Conservation (phyloP, 2,113 vertebrate species). For the Stegostoma tigrinum region DNA sequence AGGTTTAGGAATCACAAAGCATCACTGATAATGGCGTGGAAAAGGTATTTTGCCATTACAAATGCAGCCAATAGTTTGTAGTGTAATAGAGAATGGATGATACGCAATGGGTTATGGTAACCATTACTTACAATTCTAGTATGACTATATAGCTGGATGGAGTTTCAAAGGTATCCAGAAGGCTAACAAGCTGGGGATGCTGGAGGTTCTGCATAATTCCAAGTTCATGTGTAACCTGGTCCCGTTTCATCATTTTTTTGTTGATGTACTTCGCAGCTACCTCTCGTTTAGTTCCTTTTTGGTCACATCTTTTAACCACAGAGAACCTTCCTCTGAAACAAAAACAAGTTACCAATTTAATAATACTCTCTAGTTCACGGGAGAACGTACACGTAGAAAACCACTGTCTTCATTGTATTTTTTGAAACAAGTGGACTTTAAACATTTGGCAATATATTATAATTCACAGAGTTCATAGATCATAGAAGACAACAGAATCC, state of each 20-base stretch:
- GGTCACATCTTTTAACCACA: slow-evolving; percentile 89
- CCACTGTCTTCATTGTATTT: neutral
- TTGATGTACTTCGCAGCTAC: slow-evolving; percentile 91
- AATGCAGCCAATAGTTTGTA: neutral
- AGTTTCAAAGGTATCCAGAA: slow-evolving; percentile 88
- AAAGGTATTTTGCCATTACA: neutral
- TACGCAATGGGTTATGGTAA: neutral
- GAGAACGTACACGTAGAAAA: neutral
- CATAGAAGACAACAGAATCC: too few relatives aligned
- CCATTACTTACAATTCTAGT: slow-evolving; percentile 78
- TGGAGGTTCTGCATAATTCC: slow-evolving; percentile 82
- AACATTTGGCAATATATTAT: neutral
- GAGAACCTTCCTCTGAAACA: slow-evolving; percentile 84
- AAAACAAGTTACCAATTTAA: neutral
- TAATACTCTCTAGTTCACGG: neutral
- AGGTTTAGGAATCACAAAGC: neutral
- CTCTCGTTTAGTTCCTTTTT: slow-evolving; percentile 74
- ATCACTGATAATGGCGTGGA: neutral
- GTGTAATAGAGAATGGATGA: neutral
- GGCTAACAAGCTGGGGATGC: slow-evolving; percentile 80
- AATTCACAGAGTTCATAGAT: neutral
- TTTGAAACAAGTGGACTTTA: neutral
- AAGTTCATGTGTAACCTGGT: slow-evolving; percentile 88
- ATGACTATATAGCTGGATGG: slow-evolving; percentile 80
- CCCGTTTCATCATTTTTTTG: slow-evolving; percentile 93